These are phyloP conservation scores for Zaprionus ghesquierei DNA, from an alignment of 1,140 invertebrate genomes.

Conservation along the genomic window DNA sequence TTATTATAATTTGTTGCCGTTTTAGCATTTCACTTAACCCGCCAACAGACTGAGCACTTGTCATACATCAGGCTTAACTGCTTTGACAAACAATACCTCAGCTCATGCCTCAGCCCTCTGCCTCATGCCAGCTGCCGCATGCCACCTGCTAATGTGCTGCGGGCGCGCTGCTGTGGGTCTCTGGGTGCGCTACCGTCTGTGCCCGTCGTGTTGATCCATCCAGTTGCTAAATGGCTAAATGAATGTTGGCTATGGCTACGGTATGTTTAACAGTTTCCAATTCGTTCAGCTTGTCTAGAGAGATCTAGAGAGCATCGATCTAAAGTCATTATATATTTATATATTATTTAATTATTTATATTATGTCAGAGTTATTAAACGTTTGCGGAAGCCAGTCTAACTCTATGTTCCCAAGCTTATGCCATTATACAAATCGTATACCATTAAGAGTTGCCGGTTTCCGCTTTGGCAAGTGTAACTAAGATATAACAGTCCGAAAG, in stretches of 20 bases:
- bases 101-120: not conserved
- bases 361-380: not conserved
- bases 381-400: not conserved
- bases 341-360: not conserved
- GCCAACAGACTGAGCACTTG: conserved; percentile 21
- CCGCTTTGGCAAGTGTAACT: not conserved
- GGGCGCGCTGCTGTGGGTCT: not conserved
- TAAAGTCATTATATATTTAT: not conserved
- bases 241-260: not conserved
- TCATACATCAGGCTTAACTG: conserved; percentile 31
- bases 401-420: not conserved
- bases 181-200: conserved; percentile 21
- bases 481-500: not conserved
- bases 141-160: not conserved
- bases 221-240: conserved; percentile 1
- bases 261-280: not conserved
- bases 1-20: conserved; percentile 65
- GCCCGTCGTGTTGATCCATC: conserved; percentile 22
- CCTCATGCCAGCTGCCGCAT: not conserved
- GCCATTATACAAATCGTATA: not conserved
- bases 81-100: conserved; percentile 56
- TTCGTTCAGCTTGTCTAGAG: too few species aligned
- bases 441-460: not conserved
- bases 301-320: too few species aligned
- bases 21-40: conserved; percentile 48